Base-by-base conservation (phyloP, 2,888 invertebrate species). In the Coleophora flavipennella region DNA sequence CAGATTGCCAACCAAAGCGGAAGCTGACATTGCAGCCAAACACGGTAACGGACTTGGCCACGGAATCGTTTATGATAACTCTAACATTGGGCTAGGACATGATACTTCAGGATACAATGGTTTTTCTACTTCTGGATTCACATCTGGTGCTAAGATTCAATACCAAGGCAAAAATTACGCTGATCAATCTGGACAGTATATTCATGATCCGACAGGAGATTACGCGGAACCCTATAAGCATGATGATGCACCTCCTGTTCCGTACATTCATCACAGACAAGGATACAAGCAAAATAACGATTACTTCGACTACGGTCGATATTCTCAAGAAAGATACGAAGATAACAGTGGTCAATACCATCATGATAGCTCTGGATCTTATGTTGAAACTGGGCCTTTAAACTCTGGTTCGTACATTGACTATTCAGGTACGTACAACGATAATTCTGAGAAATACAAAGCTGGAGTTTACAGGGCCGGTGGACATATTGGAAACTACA, bases 131-230 rank as follows among this genome's bases (percentile, higher is more conserved):
- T 4, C 20, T 6, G 20, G 6, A 4, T 20, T 20, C 6, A 20
- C 20, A 20, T 20, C 20, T 20, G 20, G 20, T 33, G 38, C 33
- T 43, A 14, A 31, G 36, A 33, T 41, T 36, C 56, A 59, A 31
- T 66, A 66, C 36, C 60, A 71, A 48, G 61, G 51, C 29, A 20
- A 20, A 3, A 48, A 45, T 26, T 58, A 50, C 43, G 60, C 59
- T 25, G 72, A 77, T 29, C 58, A 70, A 37, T 71, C 81, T 11
- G 85, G 85, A n/a, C 70, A 72, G 1, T 85, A 85, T 48, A 63
- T 80, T 2, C 85, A 85, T 46, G 85, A 85, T 47, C 74, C 83
- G 43, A 58, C 78, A 3, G 85, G 85, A 26, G 85, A 85, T 42
- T 63, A 68, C 31, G 83, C 81, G 1, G 70, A 66, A 40, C 81